phyloP scores from a whole-genome alignment of 2,888 invertebrate genomes.

The Eilema griseolum region DNA sequence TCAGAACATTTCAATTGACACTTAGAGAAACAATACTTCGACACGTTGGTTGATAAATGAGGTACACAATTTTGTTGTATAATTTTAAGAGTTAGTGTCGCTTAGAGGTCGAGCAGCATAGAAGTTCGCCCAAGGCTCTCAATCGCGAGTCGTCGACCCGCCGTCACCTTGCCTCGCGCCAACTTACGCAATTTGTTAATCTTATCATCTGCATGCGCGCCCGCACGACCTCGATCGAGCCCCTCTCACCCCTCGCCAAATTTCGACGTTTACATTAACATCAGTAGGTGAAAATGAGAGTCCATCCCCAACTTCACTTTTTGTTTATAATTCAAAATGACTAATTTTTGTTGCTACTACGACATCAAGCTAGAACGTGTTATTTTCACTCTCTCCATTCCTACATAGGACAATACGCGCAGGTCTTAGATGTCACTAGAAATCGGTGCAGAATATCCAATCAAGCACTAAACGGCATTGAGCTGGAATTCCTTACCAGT shows the following conservation, averaged over 20 bases:
- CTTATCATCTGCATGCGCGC: conserved; percentile 84
- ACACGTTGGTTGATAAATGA: conserved; percentile 33
- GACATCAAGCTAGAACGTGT: background rate
- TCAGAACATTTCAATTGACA: background rate
- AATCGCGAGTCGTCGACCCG: conserved; percentile 82
- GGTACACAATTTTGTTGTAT: conserved; percentile 42
- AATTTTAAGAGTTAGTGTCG: conserved; percentile 62
- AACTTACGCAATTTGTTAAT: conserved; percentile 85
- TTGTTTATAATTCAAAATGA: conserved; percentile 47
- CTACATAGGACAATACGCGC: no score
- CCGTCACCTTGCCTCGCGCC: conserved; percentile 82
- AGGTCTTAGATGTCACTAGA: no score
- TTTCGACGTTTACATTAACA: conserved; percentile 64
- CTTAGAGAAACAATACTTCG: background rate
- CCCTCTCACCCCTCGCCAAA: conserved; percentile 78
- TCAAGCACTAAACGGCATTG: no score
- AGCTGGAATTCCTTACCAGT: no score
- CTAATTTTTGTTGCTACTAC: background rate
- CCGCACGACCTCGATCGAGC: conserved; percentile 71
- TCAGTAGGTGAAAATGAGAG: conserved; percentile 56
- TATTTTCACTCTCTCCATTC: no score
- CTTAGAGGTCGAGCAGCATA: conserved; percentile 77
- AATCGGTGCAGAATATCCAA: no score
- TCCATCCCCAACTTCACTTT: conserved; percentile 59
- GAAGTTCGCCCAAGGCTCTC: conserved; percentile 81